Percentiles rank a stretch among this genome's conserved stretches.
Evolutionary conservation across 2,113 vertebrate species (phyloP).

Genomic region (Orycteropus afer): DNA sequence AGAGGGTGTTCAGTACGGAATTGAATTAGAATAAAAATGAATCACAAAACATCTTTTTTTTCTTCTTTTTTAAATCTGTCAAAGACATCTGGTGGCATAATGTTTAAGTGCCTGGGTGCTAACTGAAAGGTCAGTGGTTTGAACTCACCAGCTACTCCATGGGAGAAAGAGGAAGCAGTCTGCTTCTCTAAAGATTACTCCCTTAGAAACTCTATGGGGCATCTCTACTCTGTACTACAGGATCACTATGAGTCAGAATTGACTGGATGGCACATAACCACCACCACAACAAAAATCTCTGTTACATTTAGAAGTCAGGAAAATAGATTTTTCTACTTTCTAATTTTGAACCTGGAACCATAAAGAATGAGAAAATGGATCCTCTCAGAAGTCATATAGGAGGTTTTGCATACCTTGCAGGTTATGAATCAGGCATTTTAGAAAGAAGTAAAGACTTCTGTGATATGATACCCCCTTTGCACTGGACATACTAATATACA

Average conservation of each 20-base stretch:
- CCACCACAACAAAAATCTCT: neutral
- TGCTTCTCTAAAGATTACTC: no score
- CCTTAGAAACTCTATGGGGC: no score
- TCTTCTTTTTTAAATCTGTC: neutral
- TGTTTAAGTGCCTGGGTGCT: no score
- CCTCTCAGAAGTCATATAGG: neutral
- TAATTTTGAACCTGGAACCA: conserved; percentile 26
- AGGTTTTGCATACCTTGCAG: neutral
- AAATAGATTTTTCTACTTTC: neutral
- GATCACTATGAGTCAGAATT: neutral
- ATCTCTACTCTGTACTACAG: neutral
- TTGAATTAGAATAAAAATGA: conserved; percentile 42
- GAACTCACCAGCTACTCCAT: no score
- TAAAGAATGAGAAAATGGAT: conserved; percentile 28
- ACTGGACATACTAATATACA: neutral
- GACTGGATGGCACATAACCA: neutral
- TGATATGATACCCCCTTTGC: neutral
- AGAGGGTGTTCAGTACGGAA: neutral
- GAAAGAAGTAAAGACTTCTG: neutral
- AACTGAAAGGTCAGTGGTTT: no score
- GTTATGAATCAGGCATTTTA: neutral
- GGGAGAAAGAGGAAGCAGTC: no score
- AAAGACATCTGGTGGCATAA: no score
- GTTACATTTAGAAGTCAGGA: neutral
- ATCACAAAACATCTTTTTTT: neutral